Base-by-base conservation (phyloP, 35 echinoderm and acorn worm species). In the Eucidaris tribuloides region DNA sequence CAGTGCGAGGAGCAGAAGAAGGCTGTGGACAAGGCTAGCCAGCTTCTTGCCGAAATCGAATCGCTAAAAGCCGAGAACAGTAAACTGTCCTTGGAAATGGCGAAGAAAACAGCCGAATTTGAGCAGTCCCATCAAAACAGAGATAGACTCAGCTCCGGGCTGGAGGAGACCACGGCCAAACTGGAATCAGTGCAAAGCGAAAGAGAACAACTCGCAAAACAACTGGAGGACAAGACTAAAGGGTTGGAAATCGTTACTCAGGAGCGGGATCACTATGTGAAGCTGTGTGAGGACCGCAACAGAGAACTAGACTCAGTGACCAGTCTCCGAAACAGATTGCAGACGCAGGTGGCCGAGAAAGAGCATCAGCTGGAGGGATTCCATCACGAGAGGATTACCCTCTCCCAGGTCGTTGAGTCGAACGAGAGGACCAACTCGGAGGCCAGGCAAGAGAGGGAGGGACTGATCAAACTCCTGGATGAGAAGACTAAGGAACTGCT, bases 241-340 rank as follows among this genome's bases (percentile, higher is more conserved):
- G 31, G 36, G 52, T 19, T 82, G 13, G 35, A 60, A 20, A 82
- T 42, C 2, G 31, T 82, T 30, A 82, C 30, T 5, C 50, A 61
- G 54, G 80, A 82, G 80, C 60, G 80, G 23, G 80, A 82, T 25
- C 80, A 82, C 54, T 82, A 82, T 14, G 36, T 44, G 20, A 32
- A 38, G 34, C 27, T 63, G 54, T 60, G 27, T 57, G 31, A 34
- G 80, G 80, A 82, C 36, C 60, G 80, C 60, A 43, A 44, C 54
- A 60, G 41, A 37, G 80, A 82, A 18, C 35, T 82, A 29, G 56
- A 22, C 36, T 57, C 52, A 0, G 54, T 37, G 5, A 82, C 50
- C 52, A 61, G 50, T 7, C 50, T 62, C 20, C 46, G 62, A 34
- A 61, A 63, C 32, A 82, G 58, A 64, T 61, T 82, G 42, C 54